phyloP scores from a whole-genome alignment of 2,888 invertebrate species.

The Furcula furcula region DNA sequence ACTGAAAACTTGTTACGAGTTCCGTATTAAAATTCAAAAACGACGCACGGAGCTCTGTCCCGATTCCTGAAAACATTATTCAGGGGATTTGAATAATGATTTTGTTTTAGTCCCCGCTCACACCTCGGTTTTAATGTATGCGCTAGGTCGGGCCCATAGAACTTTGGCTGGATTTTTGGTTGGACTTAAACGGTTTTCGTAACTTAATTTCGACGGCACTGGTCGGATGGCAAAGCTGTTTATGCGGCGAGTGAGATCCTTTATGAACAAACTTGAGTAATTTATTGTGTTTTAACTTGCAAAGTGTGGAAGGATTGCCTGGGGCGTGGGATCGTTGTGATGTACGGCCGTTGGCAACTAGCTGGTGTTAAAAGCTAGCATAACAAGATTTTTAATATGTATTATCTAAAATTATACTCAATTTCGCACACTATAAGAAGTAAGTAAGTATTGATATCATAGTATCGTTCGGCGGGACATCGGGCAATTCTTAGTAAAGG shows the following conservation, averaged over 20 bases:
- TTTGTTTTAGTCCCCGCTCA: conserved; percentile 70
- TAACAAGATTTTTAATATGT: no score
- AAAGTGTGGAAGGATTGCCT: conserved; percentile 22
- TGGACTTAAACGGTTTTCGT: conserved; percentile 72
- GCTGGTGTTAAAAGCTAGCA: no score
- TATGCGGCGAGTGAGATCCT: conserved; percentile 35
- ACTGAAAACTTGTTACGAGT: conserved; percentile 79
- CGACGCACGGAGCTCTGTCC: conserved; percentile 73
- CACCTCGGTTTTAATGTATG: conserved; percentile 68
- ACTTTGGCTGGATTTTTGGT: conserved; percentile 75
- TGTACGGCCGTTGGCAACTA: background rate
- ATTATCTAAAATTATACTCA: no score
- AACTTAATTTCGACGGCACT: conserved; percentile 68
- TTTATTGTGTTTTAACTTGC: conserved; percentile 28
- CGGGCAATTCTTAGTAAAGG: no score
- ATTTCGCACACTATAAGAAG: no score
- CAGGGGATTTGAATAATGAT: conserved; percentile 80
- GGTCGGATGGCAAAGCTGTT: conserved; percentile 43
- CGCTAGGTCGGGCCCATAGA: conserved; percentile 44
- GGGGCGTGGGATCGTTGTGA: conserved; percentile 6
- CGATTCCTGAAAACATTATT: conserved; percentile 79
- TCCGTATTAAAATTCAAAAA: conserved; percentile 81
- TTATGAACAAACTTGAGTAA: conserved; percentile 35
- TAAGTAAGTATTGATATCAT: no score
- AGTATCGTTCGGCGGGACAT: no score